Base-by-base conservation (phyloP, 2,888 invertebrate species). In the Adela reaumurella region DNA sequence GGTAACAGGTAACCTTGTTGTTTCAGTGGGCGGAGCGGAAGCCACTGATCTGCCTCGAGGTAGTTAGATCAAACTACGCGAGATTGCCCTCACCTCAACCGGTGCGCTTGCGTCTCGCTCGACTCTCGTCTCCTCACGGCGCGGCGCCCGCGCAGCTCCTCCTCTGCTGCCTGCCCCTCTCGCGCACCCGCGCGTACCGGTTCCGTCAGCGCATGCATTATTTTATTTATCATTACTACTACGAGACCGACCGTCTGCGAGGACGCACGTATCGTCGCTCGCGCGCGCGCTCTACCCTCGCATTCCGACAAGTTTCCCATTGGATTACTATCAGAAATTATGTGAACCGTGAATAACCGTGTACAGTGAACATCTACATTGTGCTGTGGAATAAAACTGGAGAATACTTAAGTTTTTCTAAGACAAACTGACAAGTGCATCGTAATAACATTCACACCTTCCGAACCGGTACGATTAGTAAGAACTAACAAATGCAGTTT, bases 401-500 rank as follows among this genome's bases (percentile, higher is more conserved):
- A 8, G 14, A 35, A 35, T 4, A 35, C 35, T 35, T 35, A 8
- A 35, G 35, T 19, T 45, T 20, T 19, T 45, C 45, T 11, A 10
- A 2, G 17, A 53, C 58, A 57, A 61, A 58, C 62, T 61, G 61
- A 67, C 69, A 66, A 70, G 70, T 72, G 74, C 68, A 68, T 68
- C 63, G 59, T 67, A 70, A 70, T 62, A 68, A 64, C 66, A 70
- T 73, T 73, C 68, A 68, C 77, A 77, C 24, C 24, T 78, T 77
- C 77, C 76, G 64, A 73, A 70, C 74, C 74, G 69, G 74, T 77
- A 76, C 70, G 71, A 74, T 70, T 74, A 69, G 68, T 70, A 70
- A 73, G 70, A 69, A 73, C 67, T 65, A 14, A 35, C 14, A 35
- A 35, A 35, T 35, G 35, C 35, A 35, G 8, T 14, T 35, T 35